Percentiles rank a stretch among this genome's conserved stretches.
These are phyloP conservation scores for Myoxocephalus aenaeus DNA, from an alignment of 2,797 vertebrate species.

Conservation along the genomic window DNA sequence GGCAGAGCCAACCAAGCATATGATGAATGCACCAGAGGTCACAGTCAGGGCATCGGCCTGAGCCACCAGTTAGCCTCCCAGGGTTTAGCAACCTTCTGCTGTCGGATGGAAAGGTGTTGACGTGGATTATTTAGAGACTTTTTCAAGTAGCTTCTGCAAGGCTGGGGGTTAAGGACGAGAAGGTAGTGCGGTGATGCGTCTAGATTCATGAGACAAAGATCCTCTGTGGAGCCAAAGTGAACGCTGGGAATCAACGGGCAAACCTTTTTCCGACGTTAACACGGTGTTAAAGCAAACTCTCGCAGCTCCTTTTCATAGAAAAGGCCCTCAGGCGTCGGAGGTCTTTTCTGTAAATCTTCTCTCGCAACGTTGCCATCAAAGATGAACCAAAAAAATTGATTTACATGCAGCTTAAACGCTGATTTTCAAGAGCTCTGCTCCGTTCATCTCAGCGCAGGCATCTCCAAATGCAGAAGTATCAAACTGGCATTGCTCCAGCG, in stretches of 20 bases:
- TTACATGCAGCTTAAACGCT: constrained; percentile 15
- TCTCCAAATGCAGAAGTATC: constrained; percentile 2
- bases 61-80: constrained; percentile 71
- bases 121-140: constrained; percentile 50
- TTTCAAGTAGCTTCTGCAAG: constrained; percentile 27
- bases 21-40: constrained; percentile 76
- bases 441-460: constrained; percentile 3
- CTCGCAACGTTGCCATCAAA: constrained; percentile 27
- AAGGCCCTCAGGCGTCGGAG: background rate
- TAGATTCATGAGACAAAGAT: background rate
- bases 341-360: constrained; percentile 15
- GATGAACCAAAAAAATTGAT: constrained; percentile 12
- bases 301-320: constrained; percentile 13
- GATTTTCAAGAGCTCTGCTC: constrained; percentile 4
- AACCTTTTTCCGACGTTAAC: background rate
- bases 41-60: constrained; percentile 60
- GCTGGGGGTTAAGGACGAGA: constrained; percentile 29
- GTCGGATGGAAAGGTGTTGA: constrained; percentile 66
- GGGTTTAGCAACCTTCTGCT: constrained; percentile 67
- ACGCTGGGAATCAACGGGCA: background rate
- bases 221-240: background rate
- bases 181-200: constrained; percentile 23
- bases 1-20: constrained; percentile 70
- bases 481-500: background rate
- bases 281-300: constrained; percentile 7